These are phyloP conservation scores for Rhagoletis zephyria DNA, from an alignment of 1,140 invertebrate species.

Conservation along the genomic window DNA sequence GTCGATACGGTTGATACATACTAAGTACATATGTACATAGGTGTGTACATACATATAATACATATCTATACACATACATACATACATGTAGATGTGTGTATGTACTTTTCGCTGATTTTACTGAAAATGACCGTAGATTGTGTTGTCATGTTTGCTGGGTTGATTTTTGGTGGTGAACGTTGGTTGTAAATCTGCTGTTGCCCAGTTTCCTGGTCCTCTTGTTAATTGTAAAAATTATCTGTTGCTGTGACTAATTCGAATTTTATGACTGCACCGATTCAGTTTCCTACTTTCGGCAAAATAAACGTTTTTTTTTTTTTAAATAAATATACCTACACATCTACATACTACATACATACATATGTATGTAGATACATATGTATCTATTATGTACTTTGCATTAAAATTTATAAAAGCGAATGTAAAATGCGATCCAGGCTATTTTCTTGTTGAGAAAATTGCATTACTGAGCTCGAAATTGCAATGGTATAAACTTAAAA, in stretches of 20 bases:
- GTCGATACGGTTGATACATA: neutral
- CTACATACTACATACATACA: neutral
- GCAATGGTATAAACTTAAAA: too few relatives aligned
- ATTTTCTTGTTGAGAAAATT: too few relatives aligned
- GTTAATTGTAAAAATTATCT: conserved; percentile 52
- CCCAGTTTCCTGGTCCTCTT: conserved; percentile 6
- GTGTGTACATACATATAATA: neutral
- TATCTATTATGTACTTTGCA: too few relatives aligned
- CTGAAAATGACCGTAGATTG: neutral
- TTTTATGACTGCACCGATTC: conserved; percentile 31
- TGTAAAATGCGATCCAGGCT: too few relatives aligned
- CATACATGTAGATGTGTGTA: neutral
- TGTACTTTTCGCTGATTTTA: neutral
- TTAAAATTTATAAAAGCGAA: too few relatives aligned
- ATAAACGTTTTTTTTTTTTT: neutral
- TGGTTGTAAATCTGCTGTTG: neutral
- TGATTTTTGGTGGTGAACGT: conserved; percentile 38
- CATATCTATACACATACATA: neutral
- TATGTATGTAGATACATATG: neutral
- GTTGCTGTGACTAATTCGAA: conserved; percentile 50
- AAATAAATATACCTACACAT: neutral
- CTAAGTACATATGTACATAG: neutral
- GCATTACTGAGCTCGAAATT: too few relatives aligned
- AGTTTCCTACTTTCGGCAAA: neutral
- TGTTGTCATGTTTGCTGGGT: conserved; percentile 6